Evolutionary conservation across 2,797 vertebrate species (phyloP), one percentile per base, ranked within the genome.

Genomic region (Heliangelus exortis): DNA sequence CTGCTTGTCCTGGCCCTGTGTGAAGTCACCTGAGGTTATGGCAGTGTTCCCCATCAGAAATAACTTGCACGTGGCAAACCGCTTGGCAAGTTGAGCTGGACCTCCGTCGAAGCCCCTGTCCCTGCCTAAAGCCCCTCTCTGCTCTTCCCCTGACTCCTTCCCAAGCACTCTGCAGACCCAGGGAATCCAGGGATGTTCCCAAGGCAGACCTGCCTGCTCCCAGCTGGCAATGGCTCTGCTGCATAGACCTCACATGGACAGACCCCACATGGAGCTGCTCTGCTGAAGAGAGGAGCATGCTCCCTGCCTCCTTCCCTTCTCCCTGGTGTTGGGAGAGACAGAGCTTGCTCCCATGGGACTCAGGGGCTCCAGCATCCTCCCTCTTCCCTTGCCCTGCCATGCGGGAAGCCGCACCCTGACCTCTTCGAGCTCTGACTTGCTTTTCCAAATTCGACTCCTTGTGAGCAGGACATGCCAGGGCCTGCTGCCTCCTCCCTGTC

Each of bases 381-480:
- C 2, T 0, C 18, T 55, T 78, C 92, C 84, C 69, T 10, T 6
- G 63, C 68, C 47, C 51, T 29, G 68, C 77, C 45, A 34, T 55
- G 57, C 10, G 78, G 95, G 94, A 93, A 96, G 97, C 97, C 96
- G 21, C 97, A 7, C 98, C 97, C 97, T 94, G 92, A 94, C 90
- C 33, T 17, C 90, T 94, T 97, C 97, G 53, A 97, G 97, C 97
- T 96, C 93, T 14, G 74, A 97, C 98, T 97, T 98, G 98, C 88
- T 92, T 89, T 94, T 94, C 95, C 94, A 91, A 95, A 95, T 94
- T 69, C 61, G 41, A 63, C 96, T 45, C 90, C 93, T 95, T 95
- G 78, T 47, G 95, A 93, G 93, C 84, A 45, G 41, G 90, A 93
- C 97, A 6, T 96, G 98, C 97, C 2, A 6, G 77, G 97, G 81